Evolutionary conservation across 2,797 vertebrate genomes (phyloP), one percentile per base, ranked within the genome.

Genomic region (Hyperoplus lanceolatus): DNA sequence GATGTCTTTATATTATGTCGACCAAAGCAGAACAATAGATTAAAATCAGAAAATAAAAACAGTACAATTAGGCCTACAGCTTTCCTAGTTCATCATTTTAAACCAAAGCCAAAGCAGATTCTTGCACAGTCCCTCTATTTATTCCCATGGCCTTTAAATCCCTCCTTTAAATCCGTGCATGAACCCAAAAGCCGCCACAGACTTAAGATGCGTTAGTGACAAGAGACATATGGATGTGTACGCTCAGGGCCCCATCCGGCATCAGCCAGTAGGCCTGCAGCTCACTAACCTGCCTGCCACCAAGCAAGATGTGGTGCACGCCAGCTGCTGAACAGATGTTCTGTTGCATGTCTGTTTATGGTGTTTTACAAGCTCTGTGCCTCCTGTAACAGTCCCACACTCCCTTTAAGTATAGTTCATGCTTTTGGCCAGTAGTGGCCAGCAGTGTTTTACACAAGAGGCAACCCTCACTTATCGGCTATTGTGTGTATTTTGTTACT

Each of bases 191-290:
- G 45, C 71, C 61, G 55, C 42, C 71, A 78, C 66, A 81, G 75
- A 68, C 76, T 68, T 29, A 18, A 41, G 79, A 90, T 88, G 78
- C 69, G 79, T 88, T 9, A 79, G 82, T 88, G 87, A 77, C 89
- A 80, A 29, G 77, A 87, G 80, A 92, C 75, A 77, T 82, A 87
- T 86, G 87, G 70, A 78, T 90, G 90, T 89, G 80, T 88, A 88
- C 65, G 60, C 43, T 64, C 43, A 86, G 69, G 83, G 73, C 79
- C 81, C 43, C 69, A 1, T 71, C 49, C 79, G 73, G 74, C 82
- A 84, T 80, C 82, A 84, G 68, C 80, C 87, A 68, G 77, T 85
- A 73, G 65, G 82, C 77, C 80, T 80, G 80, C 68, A 85, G 83
- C 77, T 46, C 42, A 21, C 45, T 64, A 76, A 87, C 78, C 86